A percentile compares a stretch with the other conserved stretches of the same genome.
phyloP scores from a whole-genome alignment of 2,888 invertebrate species.

The Oxyscelio sp. region DNA sequence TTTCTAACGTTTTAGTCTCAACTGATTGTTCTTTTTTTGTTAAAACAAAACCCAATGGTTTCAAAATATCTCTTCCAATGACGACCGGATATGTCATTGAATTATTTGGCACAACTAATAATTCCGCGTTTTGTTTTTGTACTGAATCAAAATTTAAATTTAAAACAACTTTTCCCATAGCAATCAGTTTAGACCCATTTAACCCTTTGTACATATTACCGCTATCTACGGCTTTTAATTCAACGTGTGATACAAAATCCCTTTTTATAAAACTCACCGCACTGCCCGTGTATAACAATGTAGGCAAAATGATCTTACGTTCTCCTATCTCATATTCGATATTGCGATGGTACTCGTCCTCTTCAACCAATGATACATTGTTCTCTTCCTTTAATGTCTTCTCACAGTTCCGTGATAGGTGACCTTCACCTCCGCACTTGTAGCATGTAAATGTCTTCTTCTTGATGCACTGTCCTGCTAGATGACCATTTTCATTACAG shows the following conservation, averaged over 20 bases:
- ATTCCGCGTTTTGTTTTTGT: background rate
- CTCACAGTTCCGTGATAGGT: background rate
- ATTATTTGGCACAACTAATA: background rate
- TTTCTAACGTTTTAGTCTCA: background rate
- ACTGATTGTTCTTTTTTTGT: background rate
- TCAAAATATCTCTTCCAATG: slow-evolving; percentile 6
- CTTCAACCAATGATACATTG: background rate
- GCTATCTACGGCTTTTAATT: too few species aligned
- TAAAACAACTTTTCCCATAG: background rate
- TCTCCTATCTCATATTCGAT: background rate
- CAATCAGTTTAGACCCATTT: background rate
- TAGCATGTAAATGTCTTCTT: slow-evolving; percentile 1
- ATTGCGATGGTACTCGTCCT: background rate
- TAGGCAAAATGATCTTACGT: background rate
- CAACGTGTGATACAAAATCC: too few species aligned
- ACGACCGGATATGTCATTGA: background rate
- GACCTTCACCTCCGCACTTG: background rate
- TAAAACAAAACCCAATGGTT: background rate
- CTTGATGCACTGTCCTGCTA: background rate
- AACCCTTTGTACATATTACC: background rate
- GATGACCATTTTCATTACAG: background rate
- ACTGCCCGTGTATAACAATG: slow-evolving; percentile 4
- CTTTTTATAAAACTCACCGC: slow-evolving; percentile 9
- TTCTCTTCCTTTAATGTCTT: background rate
- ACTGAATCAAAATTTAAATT: background rate